Conservation (phyloP, 2,113 vertebrate species). For the Plecotus auritus region DNA sequence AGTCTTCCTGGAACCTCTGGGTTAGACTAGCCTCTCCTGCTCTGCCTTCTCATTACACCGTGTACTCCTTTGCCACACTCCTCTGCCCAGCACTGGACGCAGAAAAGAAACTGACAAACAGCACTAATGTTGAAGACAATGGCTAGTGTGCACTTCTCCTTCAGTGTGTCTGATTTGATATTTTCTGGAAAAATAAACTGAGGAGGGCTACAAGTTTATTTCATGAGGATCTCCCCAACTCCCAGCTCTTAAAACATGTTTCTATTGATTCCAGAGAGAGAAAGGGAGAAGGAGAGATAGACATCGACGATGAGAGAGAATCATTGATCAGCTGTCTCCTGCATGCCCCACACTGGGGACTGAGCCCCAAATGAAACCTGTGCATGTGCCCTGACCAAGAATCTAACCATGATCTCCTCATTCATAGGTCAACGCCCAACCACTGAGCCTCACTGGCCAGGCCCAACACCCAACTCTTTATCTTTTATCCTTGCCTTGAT, state of each 20-base stretch:
- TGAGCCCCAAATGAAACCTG: too few species aligned
- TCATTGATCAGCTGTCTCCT: too few species aligned
- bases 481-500: neutral
- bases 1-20: neutral
- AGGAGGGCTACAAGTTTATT: neutral
- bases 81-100: neutral
- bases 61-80: rapidly evolving
- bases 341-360: too few species aligned
- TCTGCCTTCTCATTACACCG: neutral
- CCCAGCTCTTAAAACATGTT: too few species aligned
- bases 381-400: too few species aligned
- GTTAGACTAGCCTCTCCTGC: neutral
- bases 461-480: too few species aligned
- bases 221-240: neutral
- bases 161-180: neutral
- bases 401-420: too few species aligned
- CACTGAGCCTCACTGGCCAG: too few species aligned
- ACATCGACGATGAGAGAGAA: too few species aligned
- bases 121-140: neutral
- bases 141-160: neutral
- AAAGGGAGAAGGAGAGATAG: too few species aligned
- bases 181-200: neutral
- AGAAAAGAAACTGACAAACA: neutral
- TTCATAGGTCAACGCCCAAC: too few species aligned
- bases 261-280: too few species aligned